Base-by-base conservation (phyloP, 2,113 vertebrate genomes). In the Xiphophorus maculatus region DNA sequence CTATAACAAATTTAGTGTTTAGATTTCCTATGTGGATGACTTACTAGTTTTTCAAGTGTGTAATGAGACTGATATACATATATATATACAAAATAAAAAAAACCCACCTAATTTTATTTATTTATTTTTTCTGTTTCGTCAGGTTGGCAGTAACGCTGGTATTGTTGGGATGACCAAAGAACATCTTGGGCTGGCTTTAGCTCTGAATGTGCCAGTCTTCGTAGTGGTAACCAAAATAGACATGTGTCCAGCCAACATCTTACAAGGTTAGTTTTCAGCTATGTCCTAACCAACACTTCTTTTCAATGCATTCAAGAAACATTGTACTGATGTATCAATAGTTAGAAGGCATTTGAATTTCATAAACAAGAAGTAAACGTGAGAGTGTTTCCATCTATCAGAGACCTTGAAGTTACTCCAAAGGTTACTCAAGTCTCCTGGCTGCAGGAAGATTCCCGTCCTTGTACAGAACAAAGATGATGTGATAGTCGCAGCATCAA, bases 121-220 rank as follows among this genome's bases (percentile, higher is more conserved):
- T 51, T 51, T 19, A 4, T 22, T 25, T 2, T 58, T 22, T 10
- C 8, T 58, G 51, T 58, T 58, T 71, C 6, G 14, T 28, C 67
- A 99, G 98, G 97, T 99, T 88, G 98, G 98, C 90, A 99, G 98
- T 85, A 99, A 99, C 0, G 98, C 98, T 77, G 98, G 98, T 63
- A 99, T 99, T 7, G 98, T 99, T 69, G 98, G 98, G 35, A 99
- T 99, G 98, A 99, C 98, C 87, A 99, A 99, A 94, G 97, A 99
- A 90, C 98, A 99, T 81, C 92, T 99, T 89, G 98, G 98, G 60
- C 91, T 99, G 89, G 98, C 98, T 0, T 89, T 99, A 87, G 98
- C 98, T 14, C 96, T 99, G 79, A 99, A 97, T 0, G 98, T 99
- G 66, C 98, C 98, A 0, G 98, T 99, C 78, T 99, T 99, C 87